phyloP scores from a whole-genome alignment of 2,797 vertebrate genomes.

The Sphaeramia orbicularis region DNA sequence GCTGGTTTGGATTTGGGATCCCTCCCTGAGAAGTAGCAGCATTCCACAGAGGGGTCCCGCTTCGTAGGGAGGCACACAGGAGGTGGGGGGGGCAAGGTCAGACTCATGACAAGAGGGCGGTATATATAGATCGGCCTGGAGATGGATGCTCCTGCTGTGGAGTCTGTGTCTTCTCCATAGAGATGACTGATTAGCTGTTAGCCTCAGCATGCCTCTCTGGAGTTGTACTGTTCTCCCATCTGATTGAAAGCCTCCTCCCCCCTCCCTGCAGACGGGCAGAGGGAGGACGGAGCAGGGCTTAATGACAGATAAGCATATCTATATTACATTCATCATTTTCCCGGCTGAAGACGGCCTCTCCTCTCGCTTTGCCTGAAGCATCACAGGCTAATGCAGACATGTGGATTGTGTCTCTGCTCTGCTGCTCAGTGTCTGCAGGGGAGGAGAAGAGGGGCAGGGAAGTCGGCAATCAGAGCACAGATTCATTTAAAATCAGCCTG shows the following conservation, averaged over 20 bases:
- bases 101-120: conserved; percentile 1
- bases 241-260: conserved; percentile 61
- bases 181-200: conserved; percentile 66
- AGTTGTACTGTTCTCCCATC: conserved; percentile 48
- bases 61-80: conserved; percentile 11
- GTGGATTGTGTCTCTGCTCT: conserved; percentile 45
- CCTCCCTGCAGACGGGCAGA: conserved; percentile 38
- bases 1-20: conserved; percentile 35
- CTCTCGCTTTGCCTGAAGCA: conserved; percentile 47
- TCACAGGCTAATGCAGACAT: conserved; percentile 45
- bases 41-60: not conserved
- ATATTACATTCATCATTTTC: conserved; percentile 67
- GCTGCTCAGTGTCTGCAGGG: conserved; percentile 43
- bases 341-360: conserved; percentile 55
- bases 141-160: conserved; percentile 55
- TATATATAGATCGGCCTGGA: conserved; percentile 13
- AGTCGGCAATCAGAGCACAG: conserved; percentile 52
- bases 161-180: conserved; percentile 44
- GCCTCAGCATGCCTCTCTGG: conserved; percentile 52
- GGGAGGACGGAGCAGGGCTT: conserved; percentile 59
- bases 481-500: conserved; percentile 70
- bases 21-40: conserved; percentile 15
- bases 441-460: conserved; percentile 4
- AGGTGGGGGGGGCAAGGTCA: conserved; percentile 45
- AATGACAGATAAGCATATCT: conserved; percentile 73